Evolutionary conservation across 2,113 vertebrate species (phyloP).

Genomic region (Tyrannus savana): DNA sequence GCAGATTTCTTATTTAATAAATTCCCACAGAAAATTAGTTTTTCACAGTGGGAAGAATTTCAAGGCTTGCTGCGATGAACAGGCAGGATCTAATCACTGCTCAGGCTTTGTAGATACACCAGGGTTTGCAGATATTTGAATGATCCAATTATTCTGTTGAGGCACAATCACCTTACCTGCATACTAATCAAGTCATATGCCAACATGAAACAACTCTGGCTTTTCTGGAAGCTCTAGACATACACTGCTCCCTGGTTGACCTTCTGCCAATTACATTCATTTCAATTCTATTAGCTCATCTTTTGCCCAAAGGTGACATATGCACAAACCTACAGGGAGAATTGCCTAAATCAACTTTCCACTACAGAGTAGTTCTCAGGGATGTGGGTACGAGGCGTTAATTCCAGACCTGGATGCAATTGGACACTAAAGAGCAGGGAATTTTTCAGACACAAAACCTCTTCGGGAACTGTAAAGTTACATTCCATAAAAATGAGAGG

Average conservation of each 20-base stretch:
- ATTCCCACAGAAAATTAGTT: constrained; percentile 88
- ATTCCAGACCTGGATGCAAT: constrained; percentile 16
- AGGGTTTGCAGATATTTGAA: constrained; percentile 79
- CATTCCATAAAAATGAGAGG: not conserved
- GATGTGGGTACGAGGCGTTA: not conserved
- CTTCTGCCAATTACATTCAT: constrained; percentile 79
- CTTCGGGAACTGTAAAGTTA: constrained; percentile 5
- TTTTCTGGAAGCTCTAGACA: constrained; percentile 73
- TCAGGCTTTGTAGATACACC: constrained; percentile 84
- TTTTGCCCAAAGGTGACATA: constrained; percentile 78
- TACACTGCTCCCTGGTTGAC: constrained; percentile 66
- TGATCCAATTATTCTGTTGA: constrained; percentile 85
- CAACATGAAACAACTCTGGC: constrained; percentile 63
- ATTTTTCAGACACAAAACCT: not conserved
- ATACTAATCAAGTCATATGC: constrained; percentile 78
- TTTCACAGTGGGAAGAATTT: constrained; percentile 87
- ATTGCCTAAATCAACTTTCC: constrained; percentile 51
- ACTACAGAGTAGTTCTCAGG: not conserved
- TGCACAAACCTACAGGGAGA: constrained; percentile 60
- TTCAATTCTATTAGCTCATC: constrained; percentile 82
- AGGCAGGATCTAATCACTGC: constrained; percentile 85
- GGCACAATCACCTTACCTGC: constrained; percentile 77
- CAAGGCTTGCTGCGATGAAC: constrained; percentile 80
- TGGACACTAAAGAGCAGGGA: constrained; percentile 22
- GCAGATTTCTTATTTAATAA: constrained; percentile 87